Evolutionary conservation across 2,113 vertebrate genomes (phyloP), one percentile per base, ranked within the genome.

Genomic region (Stercorarius parasiticus): DNA sequence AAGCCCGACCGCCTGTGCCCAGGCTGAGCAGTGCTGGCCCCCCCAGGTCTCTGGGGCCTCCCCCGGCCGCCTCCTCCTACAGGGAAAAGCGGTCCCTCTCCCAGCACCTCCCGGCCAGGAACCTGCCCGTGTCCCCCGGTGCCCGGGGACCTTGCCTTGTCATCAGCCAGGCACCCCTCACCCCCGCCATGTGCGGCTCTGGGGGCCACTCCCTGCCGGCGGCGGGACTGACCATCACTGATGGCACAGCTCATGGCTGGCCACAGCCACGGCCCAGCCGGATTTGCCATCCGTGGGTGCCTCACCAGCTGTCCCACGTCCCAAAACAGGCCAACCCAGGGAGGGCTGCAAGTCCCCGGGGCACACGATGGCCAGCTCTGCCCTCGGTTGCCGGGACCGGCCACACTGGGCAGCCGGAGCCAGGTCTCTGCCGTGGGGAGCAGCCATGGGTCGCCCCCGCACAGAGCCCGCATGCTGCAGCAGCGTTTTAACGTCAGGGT

Each of bases 111-210:
- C 25, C 38, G 21, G 18, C 10, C 27, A 10, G 27, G 49, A 30
- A 11, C 22, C 30, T 22, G 25, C 14, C 38, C 30, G 20, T 38
- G 4, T 27, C 25, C 7, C 30, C 2, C 1, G 3, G 23, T 7
- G 19, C 42, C 56, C 13, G 26, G 55, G 36, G 58, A 25, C 45
- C 43, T 14, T 6, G 11, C n/a, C 16, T 27, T 11, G 43, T 8
- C 1, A 10, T 43, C 40, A 11, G 58, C 45, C 21, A 9, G 45
- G 22, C 47, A 13, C n/a, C 32, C 53, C 6, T 8, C 21, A 40
- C 32, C 3, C 20, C 7, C 2, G 5, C n/a, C 0, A 4, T 11
- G 2, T 9, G 10, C 45, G 18, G 45, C 32, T 19, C 3, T 19
- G 12, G 55, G 55, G 30, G 30, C 55, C 5, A 19, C 22, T 43